A percentile compares a stretch with the other conserved stretches of the same genome.
These are phyloP conservation scores for Boleophthalmus pectinirostris DNA, from an alignment of 2,113 vertebrate species.

Conservation along the genomic window DNA sequence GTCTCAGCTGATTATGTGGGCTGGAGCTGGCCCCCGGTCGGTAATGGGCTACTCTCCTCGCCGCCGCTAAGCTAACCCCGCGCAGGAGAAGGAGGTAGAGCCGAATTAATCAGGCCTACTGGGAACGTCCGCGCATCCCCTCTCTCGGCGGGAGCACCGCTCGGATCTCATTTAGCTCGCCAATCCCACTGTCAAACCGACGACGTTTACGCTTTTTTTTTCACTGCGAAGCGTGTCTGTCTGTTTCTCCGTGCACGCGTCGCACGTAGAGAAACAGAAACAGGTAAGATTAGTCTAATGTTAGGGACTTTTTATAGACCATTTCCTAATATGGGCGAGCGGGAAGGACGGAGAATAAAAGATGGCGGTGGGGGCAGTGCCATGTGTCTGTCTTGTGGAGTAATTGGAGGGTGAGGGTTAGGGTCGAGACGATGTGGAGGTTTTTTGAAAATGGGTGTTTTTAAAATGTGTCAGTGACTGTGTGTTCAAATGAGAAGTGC, in stretches of 20 bases:
- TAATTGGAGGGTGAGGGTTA: conserved; percentile 76
- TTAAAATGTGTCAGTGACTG: background rate
- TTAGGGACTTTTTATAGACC: conserved; percentile 83
- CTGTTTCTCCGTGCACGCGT: conserved; percentile 34
- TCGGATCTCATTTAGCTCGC: conserved; percentile 98
- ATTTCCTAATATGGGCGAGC: conserved; percentile 73
- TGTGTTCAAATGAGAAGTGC: background rate
- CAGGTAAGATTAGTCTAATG: conserved; percentile 91
- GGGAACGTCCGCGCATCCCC: conserved; percentile 91
- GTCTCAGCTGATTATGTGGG: conserved; percentile 98
- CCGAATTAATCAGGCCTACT: conserved; percentile 99
- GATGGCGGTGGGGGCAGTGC: background rate
- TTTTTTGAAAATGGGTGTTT: background rate
- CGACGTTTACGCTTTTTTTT: conserved; percentile 96
- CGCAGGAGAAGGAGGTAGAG: conserved; percentile 87
- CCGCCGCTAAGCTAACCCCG: conserved; percentile 95
- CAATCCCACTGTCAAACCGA: conserved; percentile 99
- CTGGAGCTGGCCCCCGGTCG: conserved; percentile 85
- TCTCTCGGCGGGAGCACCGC: conserved; percentile 93
- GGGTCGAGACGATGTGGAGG: background rate
- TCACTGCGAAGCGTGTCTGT: conserved; percentile 85
- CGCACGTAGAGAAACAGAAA: conserved; percentile 81
- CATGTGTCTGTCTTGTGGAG: conserved; percentile 54
- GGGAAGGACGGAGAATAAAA: background rate
- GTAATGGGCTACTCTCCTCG: conserved; percentile 98